Evolutionary conservation across 2,113 vertebrate genomes (phyloP), one percentile per base, ranked within the genome.

Genomic region (Nicator chloris): DNA sequence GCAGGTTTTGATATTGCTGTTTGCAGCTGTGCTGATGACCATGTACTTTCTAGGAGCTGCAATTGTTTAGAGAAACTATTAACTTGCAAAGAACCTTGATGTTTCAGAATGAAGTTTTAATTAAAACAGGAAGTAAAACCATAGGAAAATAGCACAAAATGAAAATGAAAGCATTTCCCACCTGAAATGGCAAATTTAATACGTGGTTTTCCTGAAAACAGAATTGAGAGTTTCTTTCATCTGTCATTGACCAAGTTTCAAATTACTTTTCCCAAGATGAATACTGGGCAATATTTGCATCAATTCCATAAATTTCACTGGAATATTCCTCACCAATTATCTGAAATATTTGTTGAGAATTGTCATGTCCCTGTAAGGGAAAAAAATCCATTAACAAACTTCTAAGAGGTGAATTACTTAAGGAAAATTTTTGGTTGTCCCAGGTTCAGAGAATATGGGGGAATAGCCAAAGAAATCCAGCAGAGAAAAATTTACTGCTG

Each of bases 361-460:
- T 57, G 11, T 33, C 4, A 37, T 4, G 2, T 28, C 35, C 20
- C 22, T 53, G 6, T 15, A 13, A 24, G 4, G 16, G 26, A 2
- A 18, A 42, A 23, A 54, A 57, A 22, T 51, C 19, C 8, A 9
- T 53, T 45, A 44, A 45, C 5, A 77, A 79, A 10, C 11, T 76
- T 60, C 16, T 64, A 31, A 56, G 23, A 60, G 9, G 23, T 3
- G 0, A 39, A 65, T 44, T 81, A 22, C 40, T 45, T 57, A 14
- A 0, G 0, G 11, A 65, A 68, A 72, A 40, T 1, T 72, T 80
- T 54, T 15, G 0, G 1, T 54, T 75, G 15, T 35, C n/a, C 5
- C 18, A n/a, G 11, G 9, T 72, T 93, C 22, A 86, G 50, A 56
- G 19, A 17, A 26, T 53, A 35, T 26, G 7, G 31, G 7, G 51